Evolutionary conservation across 2,888 invertebrate species (phyloP), one percentile per base, ranked within the genome.

Genomic region (Aphidoletes aphidimyza): DNA sequence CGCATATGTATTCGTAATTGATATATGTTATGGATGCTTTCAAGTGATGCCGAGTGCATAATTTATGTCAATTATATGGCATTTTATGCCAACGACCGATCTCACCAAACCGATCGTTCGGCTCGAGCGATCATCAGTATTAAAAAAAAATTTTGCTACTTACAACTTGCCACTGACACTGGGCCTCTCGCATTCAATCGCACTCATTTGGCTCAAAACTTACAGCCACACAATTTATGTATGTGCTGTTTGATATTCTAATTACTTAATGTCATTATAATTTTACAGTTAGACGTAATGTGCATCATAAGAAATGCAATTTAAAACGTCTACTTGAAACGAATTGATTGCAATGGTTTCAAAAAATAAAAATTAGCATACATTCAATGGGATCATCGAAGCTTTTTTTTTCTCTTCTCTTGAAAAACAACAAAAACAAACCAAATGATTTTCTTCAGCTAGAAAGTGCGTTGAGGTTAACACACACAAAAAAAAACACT

Each of bases 21-120:
- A 69, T 69, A 69, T 69, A 69, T 69, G 34, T 69, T 69, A 69
- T 69, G 69, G 34, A 69, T 69, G 69, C 69, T 69, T 69, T 69
- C 69, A 69, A 69, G 69, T 69, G 69, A 69, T 69, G 69, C 69
- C 69, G 69, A 69, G 69, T 69, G 69, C 69, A 69, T 69, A 69
- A 69, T 69, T 69, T 69, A 69, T 69, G 69, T 69, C 69, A 69
- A 69, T 69, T 69, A 69, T 69, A 69, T 69, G 11, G 69, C 69
- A 69, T 69, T 69, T 69, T 69, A 69, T 69, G 69, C 69, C 69
- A 69, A 30, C 30, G 69, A 69, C 69, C 69, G 69, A 69, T 69
- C 69, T 69, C 69, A 69, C 34, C 69, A 34, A 69, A 42, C 42
- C 42, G 14, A 42, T 14, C 8, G 14, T 42, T 42, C n/a, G n/a